Percentiles rank a stretch among this genome's conserved stretches.
These are phyloP conservation scores for Hyposoter didymator DNA, from an alignment of 2,888 invertebrate genomes.

Conservation along the genomic window DNA sequence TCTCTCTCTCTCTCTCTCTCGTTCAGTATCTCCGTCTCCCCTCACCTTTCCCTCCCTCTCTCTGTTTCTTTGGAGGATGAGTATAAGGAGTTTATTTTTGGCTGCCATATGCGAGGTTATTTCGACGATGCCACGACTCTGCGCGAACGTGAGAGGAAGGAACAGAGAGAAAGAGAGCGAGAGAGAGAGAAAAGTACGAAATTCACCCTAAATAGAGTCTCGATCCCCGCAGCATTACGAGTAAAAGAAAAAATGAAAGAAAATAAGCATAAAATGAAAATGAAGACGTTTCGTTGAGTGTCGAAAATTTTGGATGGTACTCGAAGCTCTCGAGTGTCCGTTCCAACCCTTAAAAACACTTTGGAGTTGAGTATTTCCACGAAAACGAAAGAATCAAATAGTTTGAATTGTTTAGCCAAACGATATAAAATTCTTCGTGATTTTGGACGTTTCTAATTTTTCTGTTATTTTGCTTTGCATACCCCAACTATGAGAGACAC, in stretches of 20 bases:
- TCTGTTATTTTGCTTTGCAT: constrained; percentile 26
- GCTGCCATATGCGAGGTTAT: constrained; percentile 83
- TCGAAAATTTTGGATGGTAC: constrained; percentile 46
- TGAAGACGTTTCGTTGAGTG: constrained; percentile 62
- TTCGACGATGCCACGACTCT: constrained; percentile 77
- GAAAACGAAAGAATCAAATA: constrained; percentile 1
- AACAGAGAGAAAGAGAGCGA: constrained; percentile 48
- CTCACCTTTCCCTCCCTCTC: constrained; percentile 27
- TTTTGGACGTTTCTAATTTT: constrained; percentile 14
- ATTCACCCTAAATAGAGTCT: constrained; percentile 79
- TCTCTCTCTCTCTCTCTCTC: constrained; percentile 41
- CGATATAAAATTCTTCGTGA: constrained; percentile 39
- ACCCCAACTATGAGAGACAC: constrained; percentile 1
- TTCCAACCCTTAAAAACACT: constrained; percentile 24
- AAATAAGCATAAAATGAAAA: constrained; percentile 41
- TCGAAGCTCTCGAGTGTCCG: constrained; percentile 51
- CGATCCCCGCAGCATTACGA: constrained; percentile 67
- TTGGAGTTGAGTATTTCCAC: background rate
- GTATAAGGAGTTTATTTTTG: constrained; percentile 84
- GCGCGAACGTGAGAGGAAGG: constrained; percentile 47
- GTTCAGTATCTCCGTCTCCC: constrained; percentile 21
- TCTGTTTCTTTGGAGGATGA: constrained; percentile 74
- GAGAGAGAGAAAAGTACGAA: constrained; percentile 55
- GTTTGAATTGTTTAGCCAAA: constrained; percentile 18
- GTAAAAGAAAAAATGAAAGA: constrained; percentile 29